Percentiles rank a stretch among this genome's conserved stretches.
Evolutionary conservation across 2,888 invertebrate species (phyloP).

Genomic region (Drosophila pegasa): DNA sequence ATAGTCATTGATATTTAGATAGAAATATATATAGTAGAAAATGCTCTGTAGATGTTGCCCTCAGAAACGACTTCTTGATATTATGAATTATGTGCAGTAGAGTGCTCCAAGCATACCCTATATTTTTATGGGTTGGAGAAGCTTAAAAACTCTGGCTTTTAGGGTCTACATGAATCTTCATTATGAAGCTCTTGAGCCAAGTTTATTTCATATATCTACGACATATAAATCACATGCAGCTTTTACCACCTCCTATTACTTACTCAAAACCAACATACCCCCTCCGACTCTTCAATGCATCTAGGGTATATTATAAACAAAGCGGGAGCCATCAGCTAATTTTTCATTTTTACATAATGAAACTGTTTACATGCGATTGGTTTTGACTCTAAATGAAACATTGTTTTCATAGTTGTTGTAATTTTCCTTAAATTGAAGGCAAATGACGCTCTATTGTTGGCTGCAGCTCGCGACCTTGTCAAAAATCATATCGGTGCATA

Average conservation of each 20-base stretch:
- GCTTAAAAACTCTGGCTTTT: no score
- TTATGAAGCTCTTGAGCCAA: no score
- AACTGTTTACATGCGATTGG: conserved; percentile 54
- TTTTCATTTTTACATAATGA: conserved; percentile 55
- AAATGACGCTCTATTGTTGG: conserved; percentile 69
- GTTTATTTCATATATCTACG: no score
- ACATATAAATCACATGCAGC: background rate
- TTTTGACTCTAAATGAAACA: conserved; percentile 23
- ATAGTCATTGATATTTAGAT: background rate
- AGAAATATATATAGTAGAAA: background rate
- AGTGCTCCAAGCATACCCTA: no score
- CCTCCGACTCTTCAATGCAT: no score
- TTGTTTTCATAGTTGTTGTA: conserved; percentile 18
- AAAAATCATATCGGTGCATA: conserved; percentile 46
- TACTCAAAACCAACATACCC: background rate
- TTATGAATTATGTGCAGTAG: no score
- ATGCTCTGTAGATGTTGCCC: background rate
- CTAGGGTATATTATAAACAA: conserved; percentile 1
- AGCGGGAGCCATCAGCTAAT: conserved; percentile 12
- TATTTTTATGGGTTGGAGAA: no score
- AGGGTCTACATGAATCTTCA: no score
- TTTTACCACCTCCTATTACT: background rate
- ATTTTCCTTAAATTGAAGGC: conserved; percentile 43
- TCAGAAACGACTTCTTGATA: no score
- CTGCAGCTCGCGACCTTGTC: conserved; percentile 53